Conservation (phyloP, 2,113 vertebrate genomes). For the Dendropsophus ebraccatus region DNA sequence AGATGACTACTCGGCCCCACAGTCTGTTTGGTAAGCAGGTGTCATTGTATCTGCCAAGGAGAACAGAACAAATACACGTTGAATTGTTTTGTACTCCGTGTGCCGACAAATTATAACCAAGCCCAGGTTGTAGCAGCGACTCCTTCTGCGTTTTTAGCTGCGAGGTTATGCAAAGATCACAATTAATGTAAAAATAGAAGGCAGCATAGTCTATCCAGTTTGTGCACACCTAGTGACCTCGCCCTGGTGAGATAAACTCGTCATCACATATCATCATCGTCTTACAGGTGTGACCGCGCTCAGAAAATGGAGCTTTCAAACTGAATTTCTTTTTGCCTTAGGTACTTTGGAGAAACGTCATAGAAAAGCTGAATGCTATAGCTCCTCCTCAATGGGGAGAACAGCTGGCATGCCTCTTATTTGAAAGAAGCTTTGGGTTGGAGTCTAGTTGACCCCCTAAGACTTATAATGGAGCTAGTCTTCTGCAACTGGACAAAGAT, state of each 20-base stretch:
- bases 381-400: no score
- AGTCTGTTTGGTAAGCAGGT: not conserved
- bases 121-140: not conserved
- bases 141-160: not conserved
- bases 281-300: not conserved
- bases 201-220: not conserved
- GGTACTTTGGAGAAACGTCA: no score
- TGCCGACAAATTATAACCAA: conserved; percentile 16
- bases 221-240: conserved; percentile 36
- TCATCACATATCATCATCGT: not conserved
- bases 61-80: not conserved
- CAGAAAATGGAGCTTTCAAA: no score
- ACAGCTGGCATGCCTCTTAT: no score
- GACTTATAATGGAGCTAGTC: no score
- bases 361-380: no score
- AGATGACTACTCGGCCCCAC: not conserved
- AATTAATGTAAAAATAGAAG: conserved; percentile 38
- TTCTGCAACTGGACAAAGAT: no score
- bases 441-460: no score
- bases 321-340: no score
- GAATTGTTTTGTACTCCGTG: not conserved
- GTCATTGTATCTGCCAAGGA: not conserved
- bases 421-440: no score
- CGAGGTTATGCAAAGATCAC: not conserved
- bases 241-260: not conserved